phyloP scores from a whole-genome alignment of 1,140 invertebrate species.

The Caenorhabditis remanei region DNA sequence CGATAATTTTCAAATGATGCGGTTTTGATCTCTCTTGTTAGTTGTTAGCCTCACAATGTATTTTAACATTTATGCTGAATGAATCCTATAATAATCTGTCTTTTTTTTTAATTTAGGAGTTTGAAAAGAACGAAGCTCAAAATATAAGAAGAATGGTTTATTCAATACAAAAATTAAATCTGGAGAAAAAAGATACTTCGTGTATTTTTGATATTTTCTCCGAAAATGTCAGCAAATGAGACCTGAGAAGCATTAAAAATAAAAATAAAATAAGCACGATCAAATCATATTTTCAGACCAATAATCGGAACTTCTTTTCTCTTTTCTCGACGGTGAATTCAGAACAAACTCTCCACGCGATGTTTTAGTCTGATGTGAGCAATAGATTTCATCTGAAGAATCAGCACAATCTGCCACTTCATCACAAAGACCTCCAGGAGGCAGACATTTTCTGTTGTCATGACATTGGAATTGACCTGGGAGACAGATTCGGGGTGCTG shows the following conservation, averaged over 20 bases:
- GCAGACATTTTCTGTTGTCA: slow-evolving; percentile 78
- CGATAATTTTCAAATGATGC: background rate
- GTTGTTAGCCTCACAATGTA: background rate
- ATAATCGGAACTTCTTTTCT: background rate
- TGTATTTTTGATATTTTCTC: too few relatives aligned
- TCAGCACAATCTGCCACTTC: slow-evolving; percentile 71
- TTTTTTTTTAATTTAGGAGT: too few relatives aligned
- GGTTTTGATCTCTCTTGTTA: slow-evolving; percentile 35
- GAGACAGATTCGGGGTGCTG: slow-evolving; percentile 80
- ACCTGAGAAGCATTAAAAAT: slow-evolving; percentile 12
- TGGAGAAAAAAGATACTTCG: too few relatives aligned
- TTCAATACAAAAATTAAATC: too few relatives aligned
- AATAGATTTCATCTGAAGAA: slow-evolving; percentile 67
- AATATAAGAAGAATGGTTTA: too few relatives aligned
- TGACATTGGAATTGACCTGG: slow-evolving; percentile 81
- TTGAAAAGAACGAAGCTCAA: too few relatives aligned
- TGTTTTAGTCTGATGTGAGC: slow-evolving; percentile 5
- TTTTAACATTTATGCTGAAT: too few relatives aligned
- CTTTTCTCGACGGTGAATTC: slow-evolving; percentile 13
- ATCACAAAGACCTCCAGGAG: slow-evolving; percentile 77
- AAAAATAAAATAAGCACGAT: background rate
- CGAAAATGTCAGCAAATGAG: slow-evolving; percentile 18
- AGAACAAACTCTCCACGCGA: background rate
- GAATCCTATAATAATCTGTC: too few relatives aligned
- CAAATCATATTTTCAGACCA: background rate